Conservation (phyloP, 2,888 invertebrate species). For the Cephus runcator region DNA sequence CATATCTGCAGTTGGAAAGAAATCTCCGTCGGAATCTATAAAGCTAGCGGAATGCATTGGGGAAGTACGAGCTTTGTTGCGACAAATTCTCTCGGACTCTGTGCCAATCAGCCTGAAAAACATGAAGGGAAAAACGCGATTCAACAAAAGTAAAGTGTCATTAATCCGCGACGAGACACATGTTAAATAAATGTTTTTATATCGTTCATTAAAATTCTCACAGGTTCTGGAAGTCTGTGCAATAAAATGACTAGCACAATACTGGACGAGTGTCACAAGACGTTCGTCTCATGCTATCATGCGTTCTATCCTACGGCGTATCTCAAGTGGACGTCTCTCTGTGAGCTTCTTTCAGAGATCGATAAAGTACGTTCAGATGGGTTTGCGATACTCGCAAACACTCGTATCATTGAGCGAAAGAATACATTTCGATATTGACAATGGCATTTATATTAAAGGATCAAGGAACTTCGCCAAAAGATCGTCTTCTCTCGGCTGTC, state of each 20-base stretch:
- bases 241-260: constrained; percentile 77
- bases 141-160: constrained; percentile 39
- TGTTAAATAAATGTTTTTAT: background rate
- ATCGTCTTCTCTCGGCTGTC: constrained; percentile 80
- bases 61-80: constrained; percentile 83
- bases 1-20: constrained; percentile 55
- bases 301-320: constrained; percentile 95
- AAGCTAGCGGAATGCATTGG: constrained; percentile 87
- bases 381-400: background rate
- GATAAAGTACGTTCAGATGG: constrained; percentile 69
- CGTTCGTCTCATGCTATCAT: constrained; percentile 92
- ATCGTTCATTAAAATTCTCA: constrained; percentile 1
- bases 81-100: constrained; percentile 84
- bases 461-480: constrained; percentile 65
- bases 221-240: constrained; percentile 33
- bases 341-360: constrained; percentile 80
- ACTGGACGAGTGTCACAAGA: constrained; percentile 88
- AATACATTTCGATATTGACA: background rate
- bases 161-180: too few relatives aligned
- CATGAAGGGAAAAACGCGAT: constrained; percentile 50
- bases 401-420: too few relatives aligned
- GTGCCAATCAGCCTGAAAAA: constrained; percentile 64
- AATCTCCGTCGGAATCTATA: constrained; percentile 75
- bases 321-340: constrained; percentile 92
- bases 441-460: constrained; percentile 53